Evolutionary conservation across 2,888 invertebrate species (phyloP).

Genomic region (Oscheius sp.): DNA sequence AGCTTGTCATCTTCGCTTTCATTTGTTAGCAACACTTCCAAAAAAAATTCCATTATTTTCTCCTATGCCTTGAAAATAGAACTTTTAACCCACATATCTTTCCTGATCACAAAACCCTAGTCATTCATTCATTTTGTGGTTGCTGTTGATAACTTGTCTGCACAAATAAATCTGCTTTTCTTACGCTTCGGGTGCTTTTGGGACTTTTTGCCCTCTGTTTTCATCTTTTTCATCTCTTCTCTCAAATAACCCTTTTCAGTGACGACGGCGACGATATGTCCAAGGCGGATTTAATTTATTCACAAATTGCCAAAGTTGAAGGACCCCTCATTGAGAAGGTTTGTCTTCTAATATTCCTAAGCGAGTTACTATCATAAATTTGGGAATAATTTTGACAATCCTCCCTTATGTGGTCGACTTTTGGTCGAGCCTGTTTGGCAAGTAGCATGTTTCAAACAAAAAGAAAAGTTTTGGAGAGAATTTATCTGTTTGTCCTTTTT

Average conservation of each 20-base stretch:
- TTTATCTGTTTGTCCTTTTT: constrained; percentile 25
- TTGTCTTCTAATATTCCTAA: not conserved
- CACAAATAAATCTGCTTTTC: constrained; percentile 25
- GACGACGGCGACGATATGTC: not conserved
- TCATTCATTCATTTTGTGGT: constrained; percentile 12
- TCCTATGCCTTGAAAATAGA: not conserved
- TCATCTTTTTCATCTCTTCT: not conserved
- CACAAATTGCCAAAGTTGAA: constrained; percentile 16
- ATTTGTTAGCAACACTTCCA: no score
- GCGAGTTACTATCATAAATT: no score
- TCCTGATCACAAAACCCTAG: constrained; percentile 8
- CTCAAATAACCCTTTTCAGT: not conserved
- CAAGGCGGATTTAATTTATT: constrained; percentile 13
- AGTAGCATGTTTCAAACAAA: no score
- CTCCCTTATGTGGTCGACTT: no score
- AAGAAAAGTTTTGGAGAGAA: not conserved
- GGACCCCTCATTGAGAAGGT: constrained; percentile 29
- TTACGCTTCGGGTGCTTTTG: constrained; percentile 17
- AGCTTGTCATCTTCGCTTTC: no score
- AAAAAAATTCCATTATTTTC: no score
- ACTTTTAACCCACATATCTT: constrained; percentile 19
- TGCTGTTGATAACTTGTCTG: constrained; percentile 24
- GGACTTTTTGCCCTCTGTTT: constrained; percentile 1
- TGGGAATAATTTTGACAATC: no score
- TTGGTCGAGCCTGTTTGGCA: no score